Conservation (phyloP, 2,797 vertebrate genomes). For the Falco naumanni region DNA sequence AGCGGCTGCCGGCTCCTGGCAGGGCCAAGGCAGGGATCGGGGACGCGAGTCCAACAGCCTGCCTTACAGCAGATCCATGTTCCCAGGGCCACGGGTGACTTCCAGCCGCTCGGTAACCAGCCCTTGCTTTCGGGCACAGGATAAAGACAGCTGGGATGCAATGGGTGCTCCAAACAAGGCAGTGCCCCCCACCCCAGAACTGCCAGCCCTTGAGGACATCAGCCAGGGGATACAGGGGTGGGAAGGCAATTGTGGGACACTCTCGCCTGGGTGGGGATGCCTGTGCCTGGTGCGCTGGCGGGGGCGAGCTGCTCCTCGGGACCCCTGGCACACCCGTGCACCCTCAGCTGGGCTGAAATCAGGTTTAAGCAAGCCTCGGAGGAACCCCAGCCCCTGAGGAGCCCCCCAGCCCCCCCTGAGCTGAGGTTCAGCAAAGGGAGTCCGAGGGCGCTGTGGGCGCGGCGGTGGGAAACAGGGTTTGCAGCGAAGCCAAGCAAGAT, state of each 20-base stretch:
- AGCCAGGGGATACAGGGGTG: not conserved
- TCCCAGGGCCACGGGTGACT: not conserved
- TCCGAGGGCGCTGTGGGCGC: rapidly evolving
- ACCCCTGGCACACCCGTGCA: not conserved
- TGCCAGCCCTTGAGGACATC: not conserved
- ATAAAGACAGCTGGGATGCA: not conserved
- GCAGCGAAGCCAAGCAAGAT: not conserved
- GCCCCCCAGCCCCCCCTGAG: rapidly evolving
- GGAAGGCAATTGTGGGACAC: rapidly evolving
- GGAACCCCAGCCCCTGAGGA: not conserved
- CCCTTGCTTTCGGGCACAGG: not conserved
- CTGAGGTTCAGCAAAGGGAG: not conserved
- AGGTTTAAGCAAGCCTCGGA: not conserved
- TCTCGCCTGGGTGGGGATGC: not conserved
- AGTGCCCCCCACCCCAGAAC: not conserved
- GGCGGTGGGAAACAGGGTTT: not conserved
- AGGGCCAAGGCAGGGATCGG: not conserved
- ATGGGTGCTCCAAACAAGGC: not conserved
- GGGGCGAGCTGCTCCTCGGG: not conserved
- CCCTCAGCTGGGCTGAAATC: not conserved
- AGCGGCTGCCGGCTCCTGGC: not conserved
- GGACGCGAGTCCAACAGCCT: not conserved
- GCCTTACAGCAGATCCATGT: not conserved
- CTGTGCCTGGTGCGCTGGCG: rapidly evolving
- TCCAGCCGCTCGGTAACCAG: not conserved